These are phyloP conservation scores for Porites evermanni DNA, from an alignment of 92 coral and sea anemone genomes.

Conservation along the genomic window DNA sequence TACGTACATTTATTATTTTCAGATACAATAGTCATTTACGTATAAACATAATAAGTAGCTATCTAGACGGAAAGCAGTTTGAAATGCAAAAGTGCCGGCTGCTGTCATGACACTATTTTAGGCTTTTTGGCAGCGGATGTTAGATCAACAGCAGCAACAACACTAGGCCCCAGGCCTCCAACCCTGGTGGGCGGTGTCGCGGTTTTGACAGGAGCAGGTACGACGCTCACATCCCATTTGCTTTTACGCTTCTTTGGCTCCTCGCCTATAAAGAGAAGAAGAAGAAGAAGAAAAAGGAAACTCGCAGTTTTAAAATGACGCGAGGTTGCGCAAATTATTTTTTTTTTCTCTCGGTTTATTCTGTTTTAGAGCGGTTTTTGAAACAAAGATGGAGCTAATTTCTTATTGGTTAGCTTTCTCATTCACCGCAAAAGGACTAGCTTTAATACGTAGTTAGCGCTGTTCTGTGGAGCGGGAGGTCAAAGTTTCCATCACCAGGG, in stretches of 20 bases:
- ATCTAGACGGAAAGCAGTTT: background rate
- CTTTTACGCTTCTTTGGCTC: conserved; percentile 87
- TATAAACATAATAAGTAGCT: background rate
- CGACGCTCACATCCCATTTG: conserved; percentile 94
- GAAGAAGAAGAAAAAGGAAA: background rate
- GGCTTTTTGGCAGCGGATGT: conserved; percentile 68
- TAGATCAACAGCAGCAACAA: conserved; percentile 36
- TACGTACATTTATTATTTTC: background rate
- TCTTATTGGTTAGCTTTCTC: too few relatives aligned
- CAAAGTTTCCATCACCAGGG: too few relatives aligned
- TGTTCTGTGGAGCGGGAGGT: too few relatives aligned
- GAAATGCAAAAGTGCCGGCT: background rate
- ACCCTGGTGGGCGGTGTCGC: conserved; percentile 68
- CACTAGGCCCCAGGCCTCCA: conserved; percentile 50
- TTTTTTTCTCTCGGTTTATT: background rate
- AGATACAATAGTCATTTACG: background rate
- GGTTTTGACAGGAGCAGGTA: conserved; percentile 54
- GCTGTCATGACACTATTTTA: conserved; percentile 39
- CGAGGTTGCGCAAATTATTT: background rate
- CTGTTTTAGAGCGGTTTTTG: too few relatives aligned
- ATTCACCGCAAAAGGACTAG: too few relatives aligned
- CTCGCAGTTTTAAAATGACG: background rate
- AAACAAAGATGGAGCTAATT: too few relatives aligned
- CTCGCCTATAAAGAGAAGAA: conserved; percentile 52
- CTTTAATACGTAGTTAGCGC: too few relatives aligned